Percentiles rank a stretch among this genome's conserved stretches.
Conservation (phyloP, 2,888 invertebrate genomes). For the Leptinotarsa juncta region DNA sequence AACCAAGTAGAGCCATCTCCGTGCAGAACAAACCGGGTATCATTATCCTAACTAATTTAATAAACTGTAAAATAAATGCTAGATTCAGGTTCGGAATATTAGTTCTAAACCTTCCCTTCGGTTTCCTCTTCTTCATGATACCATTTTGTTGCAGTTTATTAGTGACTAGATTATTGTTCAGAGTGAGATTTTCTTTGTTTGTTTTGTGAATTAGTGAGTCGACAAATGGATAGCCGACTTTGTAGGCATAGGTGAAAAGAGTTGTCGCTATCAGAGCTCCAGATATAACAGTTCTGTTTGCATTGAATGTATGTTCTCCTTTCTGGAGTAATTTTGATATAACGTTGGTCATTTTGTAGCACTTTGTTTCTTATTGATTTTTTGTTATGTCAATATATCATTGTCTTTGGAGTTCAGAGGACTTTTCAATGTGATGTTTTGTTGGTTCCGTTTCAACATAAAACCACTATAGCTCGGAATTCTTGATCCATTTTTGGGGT, state of each 20-base stretch:
- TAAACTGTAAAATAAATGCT: conserved; percentile 82
- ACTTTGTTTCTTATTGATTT: neutral
- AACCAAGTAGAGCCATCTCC: conserved; percentile 82
- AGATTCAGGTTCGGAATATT: conserved; percentile 77
- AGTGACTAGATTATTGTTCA: conserved; percentile 62
- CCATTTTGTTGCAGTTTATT: conserved; percentile 54
- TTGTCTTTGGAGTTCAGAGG: neutral
- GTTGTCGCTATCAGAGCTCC: conserved; percentile 72
- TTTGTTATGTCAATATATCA: neutral
- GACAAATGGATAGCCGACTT: conserved; percentile 73
- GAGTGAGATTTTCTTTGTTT: conserved; percentile 60
- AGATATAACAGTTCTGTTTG: conserved; percentile 71
- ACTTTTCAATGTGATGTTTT: neutral
- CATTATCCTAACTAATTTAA: conserved; percentile 85
- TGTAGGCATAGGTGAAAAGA: conserved; percentile 70
- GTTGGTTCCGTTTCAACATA: neutral
- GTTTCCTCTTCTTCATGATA: conserved; percentile 55
- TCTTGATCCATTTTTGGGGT: neutral
- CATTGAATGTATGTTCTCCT: conserved; percentile 69
- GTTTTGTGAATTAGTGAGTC: conserved; percentile 63
- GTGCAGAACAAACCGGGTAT: conserved; percentile 83
- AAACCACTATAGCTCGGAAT: neutral
- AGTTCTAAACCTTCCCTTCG: conserved; percentile 47
- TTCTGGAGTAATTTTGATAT: conserved; percentile 75
- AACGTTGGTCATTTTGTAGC: conserved; percentile 69